Base-by-base conservation (phyloP, 2,113 vertebrate species). In the Rissa tridactyla region DNA sequence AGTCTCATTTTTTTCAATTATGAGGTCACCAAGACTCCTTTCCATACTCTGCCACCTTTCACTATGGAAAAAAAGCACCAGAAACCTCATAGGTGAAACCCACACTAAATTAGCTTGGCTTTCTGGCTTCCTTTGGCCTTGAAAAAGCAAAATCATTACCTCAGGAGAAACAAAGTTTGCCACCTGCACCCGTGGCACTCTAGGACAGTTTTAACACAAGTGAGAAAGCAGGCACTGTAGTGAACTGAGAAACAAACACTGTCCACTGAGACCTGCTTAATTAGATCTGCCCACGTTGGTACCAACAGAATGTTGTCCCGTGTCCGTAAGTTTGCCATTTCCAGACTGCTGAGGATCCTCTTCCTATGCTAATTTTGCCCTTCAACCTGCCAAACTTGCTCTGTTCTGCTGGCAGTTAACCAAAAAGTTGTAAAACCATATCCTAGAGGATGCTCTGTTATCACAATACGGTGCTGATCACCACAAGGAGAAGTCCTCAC, bases 1-100 rank as follows among this genome's bases (percentile, higher is more conserved):
- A 86, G 71, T 52, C 71, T 87, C 36, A 47, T 82, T 94, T 95
- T 82, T 42, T 91, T 95, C 66, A 91, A 23, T 86, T 92, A 66
- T 32, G 36, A 96, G 87, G 68, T 92, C 91, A 71, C 2, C 2
- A 68, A 80, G 55, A 36, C 18, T 91, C n/a, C 55, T 85, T 83
- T 77, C 69, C 58, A n/a, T 32, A 64, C 27, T 77, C 68, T 52
- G 47, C 11, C 38, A 91, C 76, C 13, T 94, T 92, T 80, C 5
- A 8, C 51, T 62, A 54, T 4, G 15, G 51, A 64, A 60, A 77
- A 42, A 93, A 62, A 15, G 14, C 20, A 85, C 70, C 40, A 94
- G 51, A 91, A 94, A 54, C 36, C 51, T 82, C 84, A 62, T 1
- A 47, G 55, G 49, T 83, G 51, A 95, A 82, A 68, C 27, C n/a